Evolutionary conservation across 2,797 vertebrate genomes (phyloP).

Genomic region (Helicolenus hilgendorfi): DNA sequence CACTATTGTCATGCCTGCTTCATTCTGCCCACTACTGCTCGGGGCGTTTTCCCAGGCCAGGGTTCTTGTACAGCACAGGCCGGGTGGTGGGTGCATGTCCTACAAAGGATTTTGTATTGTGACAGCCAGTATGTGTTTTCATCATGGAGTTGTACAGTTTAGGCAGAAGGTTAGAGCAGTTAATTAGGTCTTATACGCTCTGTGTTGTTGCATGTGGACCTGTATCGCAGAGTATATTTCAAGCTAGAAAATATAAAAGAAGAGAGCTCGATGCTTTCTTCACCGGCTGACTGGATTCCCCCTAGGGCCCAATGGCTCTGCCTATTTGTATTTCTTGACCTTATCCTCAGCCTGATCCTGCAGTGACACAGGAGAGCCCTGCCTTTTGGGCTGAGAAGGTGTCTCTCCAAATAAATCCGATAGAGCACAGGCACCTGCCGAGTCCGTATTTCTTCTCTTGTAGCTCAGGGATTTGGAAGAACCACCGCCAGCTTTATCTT

Average conservation of each 20-base stretch:
- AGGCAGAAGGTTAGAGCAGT: background rate
- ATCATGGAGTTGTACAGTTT: background rate
- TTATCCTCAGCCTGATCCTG: constrained; percentile 20
- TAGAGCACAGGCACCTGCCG: constrained; percentile 40
- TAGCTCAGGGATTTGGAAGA: constrained; percentile 1
- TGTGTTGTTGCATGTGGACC: background rate
- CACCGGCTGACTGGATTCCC: background rate
- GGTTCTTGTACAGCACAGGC: constrained; percentile 1
- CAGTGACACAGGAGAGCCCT: constrained; percentile 1
- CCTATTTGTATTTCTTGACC: constrained; percentile 41
- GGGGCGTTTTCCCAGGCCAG: constrained; percentile 63
- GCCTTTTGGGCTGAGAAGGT: constrained; percentile 26
- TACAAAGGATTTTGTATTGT: background rate
- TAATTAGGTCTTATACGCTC: background rate
- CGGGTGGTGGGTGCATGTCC: constrained; percentile 2
- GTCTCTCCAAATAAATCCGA: constrained; percentile 47
- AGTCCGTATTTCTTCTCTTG: constrained; percentile 12
- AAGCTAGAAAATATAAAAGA: background rate
- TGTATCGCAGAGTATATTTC: background rate
- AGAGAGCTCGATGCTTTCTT: background rate
- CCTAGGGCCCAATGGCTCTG: background rate
- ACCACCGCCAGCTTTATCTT: background rate
- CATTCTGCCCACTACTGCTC: background rate
- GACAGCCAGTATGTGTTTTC: background rate
- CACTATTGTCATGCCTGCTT: constrained; percentile 34